phyloP scores from a whole-genome alignment of 2,113 vertebrate species.

The Crotalus helleri region DNA sequence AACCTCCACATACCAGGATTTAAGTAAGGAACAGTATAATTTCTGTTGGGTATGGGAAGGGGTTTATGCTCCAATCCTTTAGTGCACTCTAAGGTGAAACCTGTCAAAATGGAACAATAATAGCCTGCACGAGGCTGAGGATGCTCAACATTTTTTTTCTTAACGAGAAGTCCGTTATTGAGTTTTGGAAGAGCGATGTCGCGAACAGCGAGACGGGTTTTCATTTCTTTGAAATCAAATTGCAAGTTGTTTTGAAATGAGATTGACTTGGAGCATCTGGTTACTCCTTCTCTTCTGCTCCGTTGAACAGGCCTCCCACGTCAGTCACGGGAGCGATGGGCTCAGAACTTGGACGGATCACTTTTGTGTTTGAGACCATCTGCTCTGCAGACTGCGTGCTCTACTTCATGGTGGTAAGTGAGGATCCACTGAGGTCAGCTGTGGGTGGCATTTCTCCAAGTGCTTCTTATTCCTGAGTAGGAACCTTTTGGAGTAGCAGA shows the following conservation, averaged over 20 bases:
- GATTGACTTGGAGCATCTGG: background rate
- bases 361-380: conserved; percentile 91
- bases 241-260: background rate
- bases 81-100: background rate
- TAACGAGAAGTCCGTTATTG: background rate
- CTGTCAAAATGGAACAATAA: background rate
- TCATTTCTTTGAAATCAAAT: background rate
- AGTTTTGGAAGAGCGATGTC: background rate
- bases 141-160: background rate
- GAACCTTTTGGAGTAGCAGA: background rate
- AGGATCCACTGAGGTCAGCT: conserved; percentile 22
- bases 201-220: background rate
- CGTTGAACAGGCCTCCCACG: conserved; percentile 79
- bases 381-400: conserved; percentile 89
- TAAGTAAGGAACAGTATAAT: conserved; percentile 76
- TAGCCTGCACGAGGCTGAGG: background rate
- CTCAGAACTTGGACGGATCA: conserved; percentile 87
- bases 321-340: conserved; percentile 81
- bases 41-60: background rate
- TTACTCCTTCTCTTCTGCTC: conserved; percentile 42
- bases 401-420: conserved; percentile 97
- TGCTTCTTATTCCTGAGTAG: background rate
- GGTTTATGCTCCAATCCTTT: background rate
- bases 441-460: background rate
- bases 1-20: conserved; percentile 93